These are phyloP conservation scores for Pammene aurita DNA, from an alignment of 2,888 invertebrate species.

Conservation along the genomic window DNA sequence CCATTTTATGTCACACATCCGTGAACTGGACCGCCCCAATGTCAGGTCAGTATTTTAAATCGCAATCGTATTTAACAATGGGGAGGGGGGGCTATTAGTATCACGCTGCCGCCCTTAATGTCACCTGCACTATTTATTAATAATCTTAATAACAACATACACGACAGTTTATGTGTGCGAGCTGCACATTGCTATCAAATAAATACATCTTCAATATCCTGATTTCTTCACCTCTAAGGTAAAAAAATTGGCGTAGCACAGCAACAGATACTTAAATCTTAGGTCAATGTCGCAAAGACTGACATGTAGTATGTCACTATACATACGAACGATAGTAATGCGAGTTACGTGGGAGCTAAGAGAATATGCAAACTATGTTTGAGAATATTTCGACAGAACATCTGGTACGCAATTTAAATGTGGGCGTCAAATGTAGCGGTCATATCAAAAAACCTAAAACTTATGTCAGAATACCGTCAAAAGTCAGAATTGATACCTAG, in stretches of 20 bases:
- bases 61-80: too few species aligned
- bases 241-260: not conserved
- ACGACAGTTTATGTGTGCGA: too few species aligned
- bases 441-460: not conserved
- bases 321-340: slow-evolving; percentile 3
- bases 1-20: too few species aligned
- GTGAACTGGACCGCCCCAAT: too few species aligned
- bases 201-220: too few species aligned
- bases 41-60: too few species aligned
- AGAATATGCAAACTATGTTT: not conserved
- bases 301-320: not conserved
- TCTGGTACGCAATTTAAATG: not conserved
- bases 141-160: too few species aligned
- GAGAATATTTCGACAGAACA: slow-evolving; percentile 4
- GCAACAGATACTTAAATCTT: not conserved
- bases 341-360: not conserved
- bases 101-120: too few species aligned
- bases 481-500: not conserved
- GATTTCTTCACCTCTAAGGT: too few species aligned
- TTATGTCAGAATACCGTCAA: not conserved
- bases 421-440: not conserved
- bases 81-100: too few species aligned
- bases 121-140: too few species aligned
- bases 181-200: too few species aligned
- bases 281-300: not conserved